Conservation (phyloP, 2,888 invertebrate species). For the Therioaphis trifolii region DNA sequence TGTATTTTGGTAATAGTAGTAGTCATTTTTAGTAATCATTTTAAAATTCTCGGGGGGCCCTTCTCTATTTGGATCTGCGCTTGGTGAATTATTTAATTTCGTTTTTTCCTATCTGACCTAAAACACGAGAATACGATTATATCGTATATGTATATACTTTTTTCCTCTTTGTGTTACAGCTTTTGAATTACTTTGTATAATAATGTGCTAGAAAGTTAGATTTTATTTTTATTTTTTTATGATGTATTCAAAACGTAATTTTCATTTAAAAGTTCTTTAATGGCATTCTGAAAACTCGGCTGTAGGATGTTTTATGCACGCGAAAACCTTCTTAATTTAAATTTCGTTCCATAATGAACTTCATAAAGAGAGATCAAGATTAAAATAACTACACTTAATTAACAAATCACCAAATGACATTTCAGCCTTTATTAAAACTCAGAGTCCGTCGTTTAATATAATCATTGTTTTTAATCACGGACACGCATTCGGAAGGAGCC, state of each 20-base stretch:
- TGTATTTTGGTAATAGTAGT: too few relatives aligned
- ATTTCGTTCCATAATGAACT: conserved; percentile 54
- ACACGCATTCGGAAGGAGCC: too few relatives aligned
- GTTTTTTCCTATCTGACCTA: too few relatives aligned
- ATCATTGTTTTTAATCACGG: too few relatives aligned
- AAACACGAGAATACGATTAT: too few relatives aligned
- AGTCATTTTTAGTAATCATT: too few relatives aligned
- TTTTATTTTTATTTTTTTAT: conserved; percentile 31
- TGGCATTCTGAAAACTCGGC: conserved; percentile 20
- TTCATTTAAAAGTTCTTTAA: conserved; percentile 55
- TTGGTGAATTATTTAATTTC: too few relatives aligned
- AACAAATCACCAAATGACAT: conserved; percentile 33
- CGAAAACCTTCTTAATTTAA: conserved; percentile 37
- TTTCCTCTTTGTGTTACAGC: background rate
- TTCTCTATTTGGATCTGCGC: background rate
- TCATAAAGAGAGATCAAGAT: conserved; percentile 53
- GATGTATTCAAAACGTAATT: conserved; percentile 44
- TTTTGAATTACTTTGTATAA: conserved; percentile 45
- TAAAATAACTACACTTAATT: conserved; percentile 55
- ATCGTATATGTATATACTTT: too few relatives aligned
- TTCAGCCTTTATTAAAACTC: too few relatives aligned
- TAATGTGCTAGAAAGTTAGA: conserved; percentile 47
- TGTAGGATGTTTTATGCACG: conserved; percentile 35
- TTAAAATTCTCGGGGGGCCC: too few relatives aligned
- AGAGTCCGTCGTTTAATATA: too few relatives aligned